Evolutionary conservation across 2,113 vertebrate species (phyloP).

Genomic region (Myotis lucifugus): DNA sequence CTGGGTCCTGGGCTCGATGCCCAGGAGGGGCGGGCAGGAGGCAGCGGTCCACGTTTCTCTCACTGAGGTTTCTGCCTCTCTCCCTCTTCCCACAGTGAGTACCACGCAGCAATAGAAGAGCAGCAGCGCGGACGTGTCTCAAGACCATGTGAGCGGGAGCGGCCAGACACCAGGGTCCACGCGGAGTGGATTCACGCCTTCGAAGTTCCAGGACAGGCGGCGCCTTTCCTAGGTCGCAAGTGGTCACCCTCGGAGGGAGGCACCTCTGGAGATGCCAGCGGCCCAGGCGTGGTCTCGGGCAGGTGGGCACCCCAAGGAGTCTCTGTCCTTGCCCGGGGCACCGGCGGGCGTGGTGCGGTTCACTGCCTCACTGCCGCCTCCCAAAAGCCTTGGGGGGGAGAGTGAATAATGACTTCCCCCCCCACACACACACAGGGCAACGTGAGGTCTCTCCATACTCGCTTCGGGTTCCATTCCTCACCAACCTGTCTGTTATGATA

Average conservation of each 20-base stretch:
- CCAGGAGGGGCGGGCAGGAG: too few species aligned
- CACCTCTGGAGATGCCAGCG: fast-evolving
- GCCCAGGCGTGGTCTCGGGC: fast-evolving
- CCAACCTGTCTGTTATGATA: fast-evolving
- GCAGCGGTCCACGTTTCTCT: too few species aligned
- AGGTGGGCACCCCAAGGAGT: too few species aligned
- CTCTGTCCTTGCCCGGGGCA: fast-evolving
- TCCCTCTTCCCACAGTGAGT: fast-evolving
- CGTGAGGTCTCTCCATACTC: neutral
- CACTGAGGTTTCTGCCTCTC: too few species aligned
- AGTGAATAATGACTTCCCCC: neutral
- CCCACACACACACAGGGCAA: too few species aligned
- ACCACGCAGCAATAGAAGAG: fast-evolving
- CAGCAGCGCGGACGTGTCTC: fast-evolving
- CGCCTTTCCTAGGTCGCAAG: neutral
- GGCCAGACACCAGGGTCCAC: fast-evolving
- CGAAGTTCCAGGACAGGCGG: neutral
- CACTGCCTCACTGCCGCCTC: neutral
- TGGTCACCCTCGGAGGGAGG: fast-evolving
- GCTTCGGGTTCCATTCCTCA: neutral
- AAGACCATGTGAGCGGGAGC: fast-evolving
- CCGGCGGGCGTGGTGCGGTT: fast-evolving
- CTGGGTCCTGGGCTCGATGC: too few species aligned
- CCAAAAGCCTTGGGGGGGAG: neutral
- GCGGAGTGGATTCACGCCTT: fast-evolving